Conservation (phyloP, 2,797 vertebrate species). For the Rhynchonycteris naso region DNA sequence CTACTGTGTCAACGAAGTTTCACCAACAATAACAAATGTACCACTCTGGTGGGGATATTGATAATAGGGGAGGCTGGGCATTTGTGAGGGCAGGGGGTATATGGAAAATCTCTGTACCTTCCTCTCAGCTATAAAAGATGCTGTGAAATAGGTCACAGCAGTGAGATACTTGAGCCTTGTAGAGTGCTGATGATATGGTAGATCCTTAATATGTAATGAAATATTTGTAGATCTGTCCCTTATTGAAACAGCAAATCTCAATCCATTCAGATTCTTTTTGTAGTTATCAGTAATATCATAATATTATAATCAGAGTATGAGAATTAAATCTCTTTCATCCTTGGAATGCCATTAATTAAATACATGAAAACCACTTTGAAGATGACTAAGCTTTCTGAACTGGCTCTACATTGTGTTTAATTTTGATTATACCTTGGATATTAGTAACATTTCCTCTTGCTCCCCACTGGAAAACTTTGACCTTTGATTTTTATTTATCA, state of each 20-base stretch:
- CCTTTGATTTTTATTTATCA: conserved; percentile 57
- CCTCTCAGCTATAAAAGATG: background rate
- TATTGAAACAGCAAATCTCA: conserved; percentile 30
- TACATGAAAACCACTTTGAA: conserved; percentile 49
- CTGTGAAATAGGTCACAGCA: background rate
- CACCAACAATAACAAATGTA: background rate
- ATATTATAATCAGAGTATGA: background rate
- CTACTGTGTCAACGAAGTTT: background rate
- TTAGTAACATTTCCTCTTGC: conserved; percentile 40
- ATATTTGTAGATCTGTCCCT: background rate
- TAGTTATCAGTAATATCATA: background rate
- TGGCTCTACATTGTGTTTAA: conserved; percentile 32
- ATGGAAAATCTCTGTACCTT: background rate
- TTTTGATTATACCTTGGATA: conserved; percentile 32
- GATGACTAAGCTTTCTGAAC: conserved; percentile 5
- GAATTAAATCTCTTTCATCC: conserved; percentile 43
- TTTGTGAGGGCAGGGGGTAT: background rate
- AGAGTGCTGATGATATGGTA: background rate
- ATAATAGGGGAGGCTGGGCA: background rate
- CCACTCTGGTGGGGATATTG: background rate
- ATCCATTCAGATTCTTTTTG: background rate
- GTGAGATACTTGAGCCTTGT: background rate
- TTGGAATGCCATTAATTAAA: conserved; percentile 14
- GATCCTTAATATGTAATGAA: background rate
- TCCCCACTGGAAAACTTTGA: background rate